These are phyloP conservation scores for Andricus curvator DNA, from an alignment of 2,888 invertebrate species.

Conservation along the genomic window DNA sequence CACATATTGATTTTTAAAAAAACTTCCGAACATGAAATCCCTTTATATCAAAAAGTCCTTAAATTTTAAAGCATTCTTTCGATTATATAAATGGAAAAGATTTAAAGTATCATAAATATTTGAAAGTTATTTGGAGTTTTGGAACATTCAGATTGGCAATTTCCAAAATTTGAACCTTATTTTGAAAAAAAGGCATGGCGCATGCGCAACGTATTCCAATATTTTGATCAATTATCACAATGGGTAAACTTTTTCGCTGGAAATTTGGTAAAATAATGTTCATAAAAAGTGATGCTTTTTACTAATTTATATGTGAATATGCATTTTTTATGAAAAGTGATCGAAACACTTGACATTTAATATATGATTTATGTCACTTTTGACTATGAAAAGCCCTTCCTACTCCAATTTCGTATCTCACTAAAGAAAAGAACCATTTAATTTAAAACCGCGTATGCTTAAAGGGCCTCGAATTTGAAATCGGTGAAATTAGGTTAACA, in stretches of 20 bases:
- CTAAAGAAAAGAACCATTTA: background rate
- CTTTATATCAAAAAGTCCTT: too few relatives aligned
- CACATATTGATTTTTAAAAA: too few relatives aligned
- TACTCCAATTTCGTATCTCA: background rate
- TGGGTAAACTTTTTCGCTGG: background rate
- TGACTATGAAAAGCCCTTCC: background rate
- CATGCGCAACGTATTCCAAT: background rate
- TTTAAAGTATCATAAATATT: too few relatives aligned
- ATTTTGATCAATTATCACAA: background rate
- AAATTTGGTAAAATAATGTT: background rate
- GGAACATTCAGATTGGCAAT: too few relatives aligned
- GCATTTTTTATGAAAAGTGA: background rate
- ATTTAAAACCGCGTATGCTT: background rate
- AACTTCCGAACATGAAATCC: too few relatives aligned
- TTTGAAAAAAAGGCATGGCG: background rate
- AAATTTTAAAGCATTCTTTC: too few relatives aligned
- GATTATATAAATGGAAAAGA: too few relatives aligned
- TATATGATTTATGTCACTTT: background rate
- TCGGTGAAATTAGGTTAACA: constrained; percentile 41
- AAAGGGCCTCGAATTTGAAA: background rate
- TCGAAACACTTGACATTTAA: background rate
- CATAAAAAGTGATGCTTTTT: background rate
- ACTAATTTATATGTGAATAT: background rate
- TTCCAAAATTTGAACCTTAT: background rate
- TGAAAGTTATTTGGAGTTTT: too few relatives aligned